Percentiles rank a stretch among this genome's conserved stretches.
These are phyloP conservation scores for Wiebesia pumilae DNA, from an alignment of 1,140 invertebrate species.

Conservation along the genomic window DNA sequence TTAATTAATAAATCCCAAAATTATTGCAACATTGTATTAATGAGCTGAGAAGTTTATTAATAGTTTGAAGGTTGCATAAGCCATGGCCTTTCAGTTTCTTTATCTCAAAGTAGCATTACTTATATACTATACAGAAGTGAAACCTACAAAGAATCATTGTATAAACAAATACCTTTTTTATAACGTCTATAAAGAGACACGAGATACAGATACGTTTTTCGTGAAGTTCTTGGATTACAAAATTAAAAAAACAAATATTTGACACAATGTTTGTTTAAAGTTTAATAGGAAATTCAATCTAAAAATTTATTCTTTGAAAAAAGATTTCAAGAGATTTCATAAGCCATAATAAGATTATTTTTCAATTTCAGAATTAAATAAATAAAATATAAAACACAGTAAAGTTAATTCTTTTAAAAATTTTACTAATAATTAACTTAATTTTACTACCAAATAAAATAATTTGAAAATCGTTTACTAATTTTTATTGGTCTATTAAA, in stretches of 20 bases:
- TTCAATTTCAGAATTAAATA: not conserved
- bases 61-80: not conserved
- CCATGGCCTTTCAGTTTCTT: too few species aligned
- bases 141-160: not conserved
- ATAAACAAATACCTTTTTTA: not conserved
- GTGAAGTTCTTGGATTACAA: not conserved
- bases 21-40: not conserved
- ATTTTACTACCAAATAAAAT: too few species aligned
- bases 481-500: too few species aligned
- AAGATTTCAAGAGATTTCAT: not conserved
- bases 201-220: not conserved
- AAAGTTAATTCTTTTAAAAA: not conserved
- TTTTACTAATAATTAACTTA: too few species aligned
- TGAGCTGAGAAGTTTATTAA: not conserved
- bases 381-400: not conserved
- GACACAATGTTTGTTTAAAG: not conserved
- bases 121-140: too few species aligned
- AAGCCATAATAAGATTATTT: conserved; percentile 20
- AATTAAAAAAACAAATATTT: not conserved
- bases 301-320: not conserved
- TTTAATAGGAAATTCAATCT: not conserved
- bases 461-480: too few species aligned
- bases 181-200: not conserved
- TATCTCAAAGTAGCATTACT: too few species aligned
- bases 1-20: too few species aligned